Conservation (phyloP, 2,888 invertebrate species). For the Nysson spinosus region DNA sequence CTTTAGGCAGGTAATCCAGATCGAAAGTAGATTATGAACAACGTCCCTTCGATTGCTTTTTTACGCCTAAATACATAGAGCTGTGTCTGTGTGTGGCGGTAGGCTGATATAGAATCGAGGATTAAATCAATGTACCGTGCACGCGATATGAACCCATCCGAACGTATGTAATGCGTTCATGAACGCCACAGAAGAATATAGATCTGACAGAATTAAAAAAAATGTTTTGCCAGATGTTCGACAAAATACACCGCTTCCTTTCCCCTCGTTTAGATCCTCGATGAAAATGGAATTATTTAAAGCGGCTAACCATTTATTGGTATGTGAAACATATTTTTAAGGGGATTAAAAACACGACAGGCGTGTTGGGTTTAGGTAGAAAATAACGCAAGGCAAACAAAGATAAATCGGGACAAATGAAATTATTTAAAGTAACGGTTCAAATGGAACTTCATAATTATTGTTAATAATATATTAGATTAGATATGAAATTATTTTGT, state of each 20-base stretch:
- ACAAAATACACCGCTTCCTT: slow-evolving; percentile 40
- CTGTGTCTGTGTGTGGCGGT: slow-evolving; percentile 13
- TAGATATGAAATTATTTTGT: too few relatives aligned
- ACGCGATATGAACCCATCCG: slow-evolving; percentile 57
- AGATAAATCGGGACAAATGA: too few relatives aligned
- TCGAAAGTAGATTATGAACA: slow-evolving; percentile 55
- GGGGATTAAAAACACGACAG: too few relatives aligned
- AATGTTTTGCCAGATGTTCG: slow-evolving; percentile 40
- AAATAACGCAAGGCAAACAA: too few relatives aligned
- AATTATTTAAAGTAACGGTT: too few relatives aligned
- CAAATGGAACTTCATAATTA: too few relatives aligned
- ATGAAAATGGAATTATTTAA: slow-evolving; percentile 37
- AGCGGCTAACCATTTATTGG: slow-evolving; percentile 25
- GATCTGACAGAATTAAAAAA: slow-evolving; percentile 54
- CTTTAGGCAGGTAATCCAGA: slow-evolving; percentile 48
- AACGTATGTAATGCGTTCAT: slow-evolving; percentile 57
- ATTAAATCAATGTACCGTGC: slow-evolving; percentile 63
- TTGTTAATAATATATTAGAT: too few relatives aligned
- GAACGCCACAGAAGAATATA: slow-evolving; percentile 36
- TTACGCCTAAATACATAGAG: slow-evolving; percentile 28
- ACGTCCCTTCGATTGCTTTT: slow-evolving; percentile 46
- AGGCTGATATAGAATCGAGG: slow-evolving; percentile 56
- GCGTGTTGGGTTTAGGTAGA: too few relatives aligned
- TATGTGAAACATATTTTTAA: background rate
- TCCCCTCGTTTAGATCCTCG: slow-evolving; percentile 33